A percentile compares a stretch with the other conserved stretches of the same genome.
Conservation (phyloP, 2,113 vertebrate species). For the Mohoua ochrocephala region DNA sequence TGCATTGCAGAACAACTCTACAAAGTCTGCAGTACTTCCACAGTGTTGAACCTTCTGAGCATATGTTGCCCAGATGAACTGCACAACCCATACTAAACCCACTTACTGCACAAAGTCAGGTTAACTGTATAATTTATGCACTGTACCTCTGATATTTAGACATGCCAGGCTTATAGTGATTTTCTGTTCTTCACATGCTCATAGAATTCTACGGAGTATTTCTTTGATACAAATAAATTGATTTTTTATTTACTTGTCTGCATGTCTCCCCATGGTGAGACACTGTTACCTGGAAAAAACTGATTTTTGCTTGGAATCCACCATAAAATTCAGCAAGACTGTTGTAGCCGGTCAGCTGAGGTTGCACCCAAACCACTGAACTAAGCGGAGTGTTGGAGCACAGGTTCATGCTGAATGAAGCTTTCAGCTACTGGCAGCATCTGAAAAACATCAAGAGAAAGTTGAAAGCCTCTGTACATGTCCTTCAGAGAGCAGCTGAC, state of each 20-base stretch:
- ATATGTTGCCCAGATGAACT: slow-evolving; percentile 36
- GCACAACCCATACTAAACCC: background rate
- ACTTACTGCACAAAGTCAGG: background rate
- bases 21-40: background rate
- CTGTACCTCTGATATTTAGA: background rate
- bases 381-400: background rate
- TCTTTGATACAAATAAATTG: background rate
- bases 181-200: background rate
- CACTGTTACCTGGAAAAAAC: background rate
- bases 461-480: background rate
- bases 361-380: background rate
- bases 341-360: background rate
- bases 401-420: background rate
- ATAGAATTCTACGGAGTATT: background rate
- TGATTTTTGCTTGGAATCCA: background rate
- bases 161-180: background rate
- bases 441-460: background rate
- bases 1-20: background rate
- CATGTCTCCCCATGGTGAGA: background rate
- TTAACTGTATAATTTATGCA: background rate
- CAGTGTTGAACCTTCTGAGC: background rate
- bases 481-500: background rate
- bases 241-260: background rate
- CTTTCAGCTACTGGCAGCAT: background rate
- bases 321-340: background rate